A percentile compares a stretch with the other conserved stretches of the same genome.
Evolutionary conservation across 1,140 invertebrate species (phyloP).

Genomic region (Ditylenchus dipsaci): DNA sequence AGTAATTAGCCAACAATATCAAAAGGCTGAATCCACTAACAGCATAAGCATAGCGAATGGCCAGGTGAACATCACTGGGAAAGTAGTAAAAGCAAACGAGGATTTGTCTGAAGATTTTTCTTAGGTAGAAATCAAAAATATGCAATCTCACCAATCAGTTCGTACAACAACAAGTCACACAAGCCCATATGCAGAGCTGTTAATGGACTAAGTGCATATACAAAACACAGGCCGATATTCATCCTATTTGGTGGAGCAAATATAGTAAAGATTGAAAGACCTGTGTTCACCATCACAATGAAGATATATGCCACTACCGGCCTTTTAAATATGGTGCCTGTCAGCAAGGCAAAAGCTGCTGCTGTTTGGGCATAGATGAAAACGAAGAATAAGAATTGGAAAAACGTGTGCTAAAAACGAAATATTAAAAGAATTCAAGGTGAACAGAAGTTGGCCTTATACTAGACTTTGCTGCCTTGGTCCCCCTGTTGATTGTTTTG

Average conservation of each 20-base stretch:
- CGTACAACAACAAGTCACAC: neutral
- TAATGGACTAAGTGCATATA: neutral
- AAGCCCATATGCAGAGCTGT: neutral
- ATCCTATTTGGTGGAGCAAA: neutral
- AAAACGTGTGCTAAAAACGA: slow-evolving; percentile 2
- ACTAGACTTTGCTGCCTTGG: no score
- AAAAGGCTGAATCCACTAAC: neutral
- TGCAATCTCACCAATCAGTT: neutral
- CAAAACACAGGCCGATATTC: neutral
- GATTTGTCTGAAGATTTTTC: no score
- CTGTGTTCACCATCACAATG: neutral
- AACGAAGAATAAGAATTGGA: neutral
- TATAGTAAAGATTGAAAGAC: neutral
- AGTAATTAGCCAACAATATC: neutral
- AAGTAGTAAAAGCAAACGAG: neutral
- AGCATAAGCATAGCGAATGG: neutral
- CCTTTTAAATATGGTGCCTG: neutral
- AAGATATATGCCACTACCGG: neutral
- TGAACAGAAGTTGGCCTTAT: no score
- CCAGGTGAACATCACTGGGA: neutral
- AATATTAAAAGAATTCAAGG: neutral
- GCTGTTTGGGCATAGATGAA: neutral
- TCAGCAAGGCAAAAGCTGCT: neutral
- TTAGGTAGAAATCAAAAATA: no score
- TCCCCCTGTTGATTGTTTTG: no score